Evolutionary conservation across 2,113 vertebrate species (phyloP).

Genomic region (Misgurnus mizolepis): DNA sequence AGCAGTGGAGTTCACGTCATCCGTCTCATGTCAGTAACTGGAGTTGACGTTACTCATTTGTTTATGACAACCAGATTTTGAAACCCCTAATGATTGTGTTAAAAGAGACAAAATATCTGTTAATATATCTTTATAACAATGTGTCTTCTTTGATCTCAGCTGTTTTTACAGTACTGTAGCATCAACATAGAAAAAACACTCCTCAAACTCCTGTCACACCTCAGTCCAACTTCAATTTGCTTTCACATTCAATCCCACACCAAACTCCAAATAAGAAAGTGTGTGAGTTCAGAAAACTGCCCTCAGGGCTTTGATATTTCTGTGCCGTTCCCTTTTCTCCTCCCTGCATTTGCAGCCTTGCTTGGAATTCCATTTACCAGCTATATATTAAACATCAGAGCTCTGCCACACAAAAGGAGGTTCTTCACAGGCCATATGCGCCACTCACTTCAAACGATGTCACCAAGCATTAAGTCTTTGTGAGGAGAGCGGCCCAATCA

Average conservation of each 20-base stretch:
- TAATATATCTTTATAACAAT: neutral
- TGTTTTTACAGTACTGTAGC: neutral
- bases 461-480: constrained; percentile 36
- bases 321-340: neutral
- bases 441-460: constrained; percentile 40
- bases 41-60: too few species aligned
- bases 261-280: constrained; percentile 40
- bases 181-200: constrained; percentile 5
- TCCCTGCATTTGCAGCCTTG: constrained; percentile 1
- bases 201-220: constrained; percentile 1
- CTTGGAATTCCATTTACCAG: constrained; percentile 33
- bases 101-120: neutral
- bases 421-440: neutral
- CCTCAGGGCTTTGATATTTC: constrained; percentile 46
- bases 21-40: too few species aligned
- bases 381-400: constrained; percentile 44
- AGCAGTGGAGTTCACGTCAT: too few species aligned
- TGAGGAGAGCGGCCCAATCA: constrained; percentile 8
- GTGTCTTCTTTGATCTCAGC: neutral
- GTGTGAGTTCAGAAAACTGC: constrained; percentile 32
- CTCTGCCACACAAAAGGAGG: neutral
- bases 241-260: constrained; percentile 42
- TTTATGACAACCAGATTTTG: too few species aligned
- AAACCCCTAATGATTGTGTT: too few species aligned
- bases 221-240: constrained; percentile 46